Evolutionary conservation across 2,888 invertebrate species (phyloP), one percentile per base, ranked within the genome.

Genomic region (Clunio marinus): DNA sequence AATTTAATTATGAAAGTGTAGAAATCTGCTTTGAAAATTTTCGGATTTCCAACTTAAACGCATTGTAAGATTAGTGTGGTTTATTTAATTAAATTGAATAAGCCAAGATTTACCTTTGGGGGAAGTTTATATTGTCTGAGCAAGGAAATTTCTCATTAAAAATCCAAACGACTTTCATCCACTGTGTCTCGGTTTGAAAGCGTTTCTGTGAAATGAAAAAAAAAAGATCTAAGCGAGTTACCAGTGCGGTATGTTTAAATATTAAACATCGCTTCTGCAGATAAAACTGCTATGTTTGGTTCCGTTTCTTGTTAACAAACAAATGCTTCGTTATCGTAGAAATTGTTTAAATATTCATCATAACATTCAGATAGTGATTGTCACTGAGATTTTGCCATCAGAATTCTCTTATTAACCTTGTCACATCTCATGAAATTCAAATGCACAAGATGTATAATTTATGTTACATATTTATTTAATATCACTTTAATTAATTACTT

Each of bases 171-270:
- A 13, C 13, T 32, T 32, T 32, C 35, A 32, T 5, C 35, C 35
- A 32, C 35, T n/a, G n/a, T n/a, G n/a, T n/a, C n/a, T n/a, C n/a
- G n/a, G n/a, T n/a, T n/a, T n/a, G n/a, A n/a, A n/a, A n/a, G n/a
- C n/a, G n/a, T n/a, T n/a, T n/a, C n/a, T n/a, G n/a, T n/a, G n/a
- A n/a, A n/a, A n/a, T n/a, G n/a, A n/a, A n/a, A n/a, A n/a, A n/a
- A n/a, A n/a, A n/a, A n/a, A n/a, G n/a, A n/a, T n/a, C n/a, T n/a
- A n/a, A n/a, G n/a, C n/a, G n/a, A n/a, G n/a, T n/a, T n/a, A n/a
- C n/a, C n/a, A n/a, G 41, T 37, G 62, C 37, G 22, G 62, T 20
- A 32, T 63, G 63, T 63, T 63, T 63, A 46, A 63, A 20, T 17
- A 63, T 63, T 63, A 63, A 63, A 63, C 63, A 63, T 45, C 45